These are phyloP conservation scores for Microcebus ravelobensis DNA, from an alignment of 2,113 vertebrate genomes.

Conservation along the genomic window DNA sequence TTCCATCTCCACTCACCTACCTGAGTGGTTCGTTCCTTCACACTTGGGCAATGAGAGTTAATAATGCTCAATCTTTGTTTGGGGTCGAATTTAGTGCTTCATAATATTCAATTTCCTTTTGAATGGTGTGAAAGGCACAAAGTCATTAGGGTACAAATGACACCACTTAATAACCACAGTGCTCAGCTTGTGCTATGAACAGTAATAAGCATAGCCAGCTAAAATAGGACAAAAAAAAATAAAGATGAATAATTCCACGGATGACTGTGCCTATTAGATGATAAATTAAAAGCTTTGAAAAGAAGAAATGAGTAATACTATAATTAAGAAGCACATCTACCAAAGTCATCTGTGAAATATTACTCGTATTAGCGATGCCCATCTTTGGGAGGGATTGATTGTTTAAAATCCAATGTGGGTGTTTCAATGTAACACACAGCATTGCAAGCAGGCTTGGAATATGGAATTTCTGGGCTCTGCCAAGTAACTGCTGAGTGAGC, in stretches of 20 bases:
- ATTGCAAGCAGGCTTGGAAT: background rate
- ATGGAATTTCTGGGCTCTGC: background rate
- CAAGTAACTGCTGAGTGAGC: background rate
- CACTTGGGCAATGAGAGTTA: slow-evolving; percentile 16
- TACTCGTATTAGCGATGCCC: background rate
- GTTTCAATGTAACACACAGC: background rate
- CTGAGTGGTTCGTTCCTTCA: background rate
- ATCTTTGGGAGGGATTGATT: background rate
- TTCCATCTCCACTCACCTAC: background rate
- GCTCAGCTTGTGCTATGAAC: slow-evolving; percentile 45
- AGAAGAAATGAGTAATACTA: slow-evolving; percentile 62
- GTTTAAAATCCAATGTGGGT: background rate
- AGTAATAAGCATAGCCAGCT: slow-evolving; percentile 39
- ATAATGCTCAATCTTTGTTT: slow-evolving; percentile 40
- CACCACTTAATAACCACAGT: slow-evolving; percentile 65
- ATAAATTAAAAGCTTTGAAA: slow-evolving; percentile 70
- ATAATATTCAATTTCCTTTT: slow-evolving; percentile 63
- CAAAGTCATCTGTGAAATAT: slow-evolving; percentile 17
- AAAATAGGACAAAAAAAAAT: background rate
- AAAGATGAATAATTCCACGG: slow-evolving; percentile 62
- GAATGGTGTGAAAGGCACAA: slow-evolving; percentile 57
- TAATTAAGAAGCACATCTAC: slow-evolving; percentile 61
- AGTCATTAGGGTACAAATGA: slow-evolving; percentile 64
- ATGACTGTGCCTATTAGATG: slow-evolving; percentile 64
- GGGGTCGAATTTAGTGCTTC: slow-evolving; percentile 60